A percentile compares a stretch with the other conserved stretches of the same genome.
Evolutionary conservation across 2,888 invertebrate genomes (phyloP).

Genomic region (Matsumyia berberina): DNA sequence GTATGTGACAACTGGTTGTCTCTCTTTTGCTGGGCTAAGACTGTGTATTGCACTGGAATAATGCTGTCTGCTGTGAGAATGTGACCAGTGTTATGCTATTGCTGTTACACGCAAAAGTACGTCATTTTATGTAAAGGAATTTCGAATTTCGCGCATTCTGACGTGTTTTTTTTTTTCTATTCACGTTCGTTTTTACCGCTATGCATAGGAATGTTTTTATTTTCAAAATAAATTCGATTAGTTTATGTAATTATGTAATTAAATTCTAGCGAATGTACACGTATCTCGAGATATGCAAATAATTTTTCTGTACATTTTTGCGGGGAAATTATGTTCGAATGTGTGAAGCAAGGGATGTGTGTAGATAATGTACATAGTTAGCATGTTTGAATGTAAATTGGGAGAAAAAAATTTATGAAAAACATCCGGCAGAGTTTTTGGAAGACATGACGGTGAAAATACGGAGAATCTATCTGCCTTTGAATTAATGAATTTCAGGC

Average conservation of each 20-base stretch:
- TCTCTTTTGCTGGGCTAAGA: background rate
- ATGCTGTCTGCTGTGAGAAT: background rate
- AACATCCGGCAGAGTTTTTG: too few relatives aligned
- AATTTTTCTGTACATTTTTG: background rate
- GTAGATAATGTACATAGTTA: slow-evolving; percentile 5
- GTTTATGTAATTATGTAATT: slow-evolving; percentile 36
- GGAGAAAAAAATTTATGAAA: too few relatives aligned
- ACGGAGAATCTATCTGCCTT: too few relatives aligned
- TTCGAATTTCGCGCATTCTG: slow-evolving; percentile 51
- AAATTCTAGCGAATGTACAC: slow-evolving; percentile 51
- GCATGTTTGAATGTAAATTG: slow-evolving; percentile 1
- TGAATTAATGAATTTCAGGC: too few relatives aligned
- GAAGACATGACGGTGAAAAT: too few relatives aligned
- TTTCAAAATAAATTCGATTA: slow-evolving; percentile 14
- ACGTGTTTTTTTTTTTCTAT: background rate
- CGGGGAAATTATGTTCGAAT: too few relatives aligned
- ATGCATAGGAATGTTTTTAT: slow-evolving; percentile 66
- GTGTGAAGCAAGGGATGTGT: background rate
- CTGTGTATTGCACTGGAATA: slow-evolving; percentile 13
- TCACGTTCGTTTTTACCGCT: slow-evolving; percentile 30
- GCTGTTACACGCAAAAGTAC: slow-evolving; percentile 19
- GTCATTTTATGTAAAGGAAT: slow-evolving; percentile 39
- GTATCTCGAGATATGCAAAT: slow-evolving; percentile 47
- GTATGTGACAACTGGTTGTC: slow-evolving; percentile 7
- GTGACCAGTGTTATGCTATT: too few relatives aligned